Evolutionary conservation across 2,888 invertebrate species (phyloP), one percentile per base, ranked within the genome.

Genomic region (Herminia tarsipennalis): DNA sequence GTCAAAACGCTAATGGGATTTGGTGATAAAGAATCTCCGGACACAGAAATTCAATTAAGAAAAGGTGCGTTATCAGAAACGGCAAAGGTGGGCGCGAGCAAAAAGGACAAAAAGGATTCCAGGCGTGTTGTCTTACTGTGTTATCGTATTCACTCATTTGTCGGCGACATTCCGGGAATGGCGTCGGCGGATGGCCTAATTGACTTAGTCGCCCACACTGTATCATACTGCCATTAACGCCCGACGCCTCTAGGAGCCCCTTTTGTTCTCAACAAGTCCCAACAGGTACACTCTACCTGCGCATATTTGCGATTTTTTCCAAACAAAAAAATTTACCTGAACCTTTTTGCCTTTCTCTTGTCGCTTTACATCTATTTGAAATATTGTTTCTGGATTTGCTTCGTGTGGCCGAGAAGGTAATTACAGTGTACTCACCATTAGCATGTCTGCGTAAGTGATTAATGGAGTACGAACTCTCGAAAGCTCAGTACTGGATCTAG

Each of bases 111-210:
- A 79, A 82, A 81, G 76, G 75, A 81, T 71, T 60, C 49, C 56
- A 70, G 72, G 81, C 76, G 76, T 67, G 32, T 47, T 46, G 46
- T 74, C 76, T 80, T 78, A 73, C 78, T 53, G 64, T 76, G 83
- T 89, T 89, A 88, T 88, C 88, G 81, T 69, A 66, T 64, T 73
- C 77, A 80, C 76, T 86, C 86, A 89, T 88, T 89, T 88, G 89
- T 86, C 79, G 86, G 77, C 76, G 81, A 82, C 88, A 88, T 90
- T 91, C 90, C 87, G 76, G 89, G 90, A 91, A 91, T 85, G 83
- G 83, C 75, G 87, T 76, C 88, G 86, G 81, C 88, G 89, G 89
- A 90, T 88, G 88, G 81, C 81, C 89, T 91, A 89, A 90, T 90
- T 90, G 90, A 89, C 88, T 85, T 83, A 75, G 83, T 86, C 89